Percentiles rank a stretch among this genome's conserved stretches.
phyloP scores from a whole-genome alignment of 2,797 vertebrate genomes.

The Linurgus olivaceus region DNA sequence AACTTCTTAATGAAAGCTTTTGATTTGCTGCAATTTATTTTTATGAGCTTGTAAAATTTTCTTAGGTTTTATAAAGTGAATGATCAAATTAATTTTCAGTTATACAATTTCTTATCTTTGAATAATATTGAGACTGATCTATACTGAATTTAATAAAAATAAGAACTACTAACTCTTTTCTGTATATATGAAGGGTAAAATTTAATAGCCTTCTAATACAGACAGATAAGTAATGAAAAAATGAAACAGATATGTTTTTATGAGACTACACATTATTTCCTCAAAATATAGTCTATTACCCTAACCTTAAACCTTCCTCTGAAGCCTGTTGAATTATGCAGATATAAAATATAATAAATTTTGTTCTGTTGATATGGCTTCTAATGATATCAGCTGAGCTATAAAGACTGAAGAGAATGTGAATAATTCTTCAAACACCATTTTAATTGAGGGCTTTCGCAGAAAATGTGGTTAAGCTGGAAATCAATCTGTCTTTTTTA shows the following conservation, averaged over 20 bases:
- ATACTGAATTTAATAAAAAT: not conserved
- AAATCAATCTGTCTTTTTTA: not conserved
- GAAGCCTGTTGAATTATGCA: not conserved
- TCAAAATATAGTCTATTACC: not conserved
- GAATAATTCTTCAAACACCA: not conserved
- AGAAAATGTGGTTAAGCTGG: not conserved
- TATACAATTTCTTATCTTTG: not conserved
- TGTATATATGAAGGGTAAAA: not conserved
- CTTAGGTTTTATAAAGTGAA: not conserved
- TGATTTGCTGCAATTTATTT: not conserved
- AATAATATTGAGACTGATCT: not conserved
- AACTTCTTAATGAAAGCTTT: not conserved
- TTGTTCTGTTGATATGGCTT: not conserved
- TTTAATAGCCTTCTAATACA: not conserved
- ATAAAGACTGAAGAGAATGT: not conserved
- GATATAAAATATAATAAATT: not conserved
- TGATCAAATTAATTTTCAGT: not conserved
- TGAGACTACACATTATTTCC: not conserved
- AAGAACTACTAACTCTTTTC: not conserved
- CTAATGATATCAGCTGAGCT: not conserved
- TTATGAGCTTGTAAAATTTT: not conserved
- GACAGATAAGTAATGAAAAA: not conserved
- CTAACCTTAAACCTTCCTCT: not conserved
- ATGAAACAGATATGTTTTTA: not conserved
- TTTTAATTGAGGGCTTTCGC: not conserved